Conservation (phyloP, 2,113 vertebrate species). For the Dromaius novaehollandiae region DNA sequence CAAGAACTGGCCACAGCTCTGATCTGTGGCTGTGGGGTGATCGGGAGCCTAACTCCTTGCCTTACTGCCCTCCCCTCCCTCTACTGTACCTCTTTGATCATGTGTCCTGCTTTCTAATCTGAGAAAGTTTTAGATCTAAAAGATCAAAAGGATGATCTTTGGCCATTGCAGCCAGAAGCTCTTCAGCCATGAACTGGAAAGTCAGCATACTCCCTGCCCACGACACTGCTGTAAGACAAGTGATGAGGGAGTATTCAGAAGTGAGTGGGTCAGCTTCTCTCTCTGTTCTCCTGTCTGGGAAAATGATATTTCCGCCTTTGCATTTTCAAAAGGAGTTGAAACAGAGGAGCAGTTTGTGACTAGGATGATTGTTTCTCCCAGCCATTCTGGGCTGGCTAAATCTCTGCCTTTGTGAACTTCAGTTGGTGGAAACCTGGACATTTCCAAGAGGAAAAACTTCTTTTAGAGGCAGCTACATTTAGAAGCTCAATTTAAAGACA, state of each 20-base stretch:
- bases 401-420: background rate
- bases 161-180: background rate
- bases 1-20: background rate
- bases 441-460: background rate
- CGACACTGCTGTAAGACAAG: background rate
- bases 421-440: background rate
- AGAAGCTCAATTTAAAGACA: background rate
- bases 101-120: background rate
- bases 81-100: background rate
- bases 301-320: background rate
- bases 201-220: background rate
- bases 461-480: background rate
- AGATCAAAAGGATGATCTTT: background rate
- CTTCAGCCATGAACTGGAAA: background rate
- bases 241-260: background rate
- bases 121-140: background rate
- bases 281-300: background rate
- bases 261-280: background rate
- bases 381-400: background rate
- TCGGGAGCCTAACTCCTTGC: background rate
- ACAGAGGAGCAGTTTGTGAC: background rate
- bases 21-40: background rate
- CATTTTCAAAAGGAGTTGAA: background rate
- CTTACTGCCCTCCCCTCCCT: background rate
- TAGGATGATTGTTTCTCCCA: background rate